Percentiles rank a stretch among this genome's conserved stretches.
Evolutionary conservation across 2,888 invertebrate species (phyloP).

Genomic region (Drosophila borealis): DNA sequence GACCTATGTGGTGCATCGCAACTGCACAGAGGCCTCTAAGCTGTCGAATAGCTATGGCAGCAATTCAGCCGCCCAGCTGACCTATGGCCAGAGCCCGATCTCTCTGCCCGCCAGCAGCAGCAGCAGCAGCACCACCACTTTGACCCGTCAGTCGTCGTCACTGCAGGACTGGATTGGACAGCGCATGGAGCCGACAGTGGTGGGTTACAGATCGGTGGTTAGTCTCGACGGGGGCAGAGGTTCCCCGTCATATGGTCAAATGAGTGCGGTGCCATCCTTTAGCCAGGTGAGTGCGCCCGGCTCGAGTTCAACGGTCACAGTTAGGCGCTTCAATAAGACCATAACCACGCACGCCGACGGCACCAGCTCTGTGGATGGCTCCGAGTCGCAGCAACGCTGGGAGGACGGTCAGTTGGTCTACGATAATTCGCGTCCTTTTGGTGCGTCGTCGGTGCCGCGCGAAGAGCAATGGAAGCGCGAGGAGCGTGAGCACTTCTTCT

Average conservation of each 20-base stretch:
- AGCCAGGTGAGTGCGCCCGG: conserved; percentile 47
- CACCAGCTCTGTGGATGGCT: conserved; percentile 75
- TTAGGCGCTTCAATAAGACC: conserved; percentile 78
- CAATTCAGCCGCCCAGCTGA: conserved; percentile 42
- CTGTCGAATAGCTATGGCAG: conserved; percentile 46
- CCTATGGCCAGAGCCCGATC: conserved; percentile 16
- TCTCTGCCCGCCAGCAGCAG: conserved; percentile 24
- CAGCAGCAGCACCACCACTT: conserved; percentile 36
- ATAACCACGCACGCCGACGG: conserved; percentile 78
- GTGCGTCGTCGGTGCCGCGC: conserved; percentile 68
- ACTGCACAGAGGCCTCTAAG: conserved; percentile 81
- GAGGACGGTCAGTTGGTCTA: conserved; percentile 81
- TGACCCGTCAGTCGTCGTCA: conserved; percentile 56
- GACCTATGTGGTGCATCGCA: conserved; percentile 82
- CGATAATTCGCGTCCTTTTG: conserved; percentile 79
- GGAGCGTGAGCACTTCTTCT: conserved; percentile 83
- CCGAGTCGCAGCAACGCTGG: conserved; percentile 81
- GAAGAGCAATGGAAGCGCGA: conserved; percentile 83
- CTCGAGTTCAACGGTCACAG: conserved; percentile 67
- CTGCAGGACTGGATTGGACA: conserved; percentile 77
- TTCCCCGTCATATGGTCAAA: conserved; percentile 24
- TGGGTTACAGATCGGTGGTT: conserved; percentile 81
- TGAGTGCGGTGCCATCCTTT: conserved; percentile 32
- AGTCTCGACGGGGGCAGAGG: conserved; percentile 55
- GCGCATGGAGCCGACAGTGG: conserved; percentile 77